Percentiles rank a stretch among this genome's conserved stretches.
These are phyloP conservation scores for Indri indri DNA, from an alignment of 2,113 vertebrate species.

Conservation along the genomic window DNA sequence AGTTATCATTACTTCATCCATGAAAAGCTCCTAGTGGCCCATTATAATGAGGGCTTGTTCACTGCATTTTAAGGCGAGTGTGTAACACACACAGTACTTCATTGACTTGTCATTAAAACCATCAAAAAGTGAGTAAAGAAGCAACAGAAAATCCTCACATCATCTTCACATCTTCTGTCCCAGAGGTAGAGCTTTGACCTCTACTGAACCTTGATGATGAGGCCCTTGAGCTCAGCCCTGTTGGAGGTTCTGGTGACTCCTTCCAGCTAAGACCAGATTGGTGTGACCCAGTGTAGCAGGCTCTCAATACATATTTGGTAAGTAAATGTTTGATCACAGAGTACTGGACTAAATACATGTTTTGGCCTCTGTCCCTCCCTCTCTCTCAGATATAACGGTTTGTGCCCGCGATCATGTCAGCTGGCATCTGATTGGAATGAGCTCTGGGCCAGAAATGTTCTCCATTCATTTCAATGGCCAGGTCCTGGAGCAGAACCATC, in stretches of 20 bases:
- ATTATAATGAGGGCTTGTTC: not conserved
- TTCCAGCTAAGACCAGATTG: not conserved
- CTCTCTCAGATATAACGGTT: conserved; percentile 86
- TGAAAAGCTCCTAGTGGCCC: not conserved
- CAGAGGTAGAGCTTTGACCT: not conserved
- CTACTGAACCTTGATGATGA: not conserved
- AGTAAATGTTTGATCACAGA: not conserved
- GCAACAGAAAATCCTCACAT: not conserved
- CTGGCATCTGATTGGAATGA: conserved; percentile 95
- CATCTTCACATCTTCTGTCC: not conserved
- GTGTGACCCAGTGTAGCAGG: not conserved
- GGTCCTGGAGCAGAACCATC: conserved; percentile 88
- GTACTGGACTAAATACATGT: not conserved
- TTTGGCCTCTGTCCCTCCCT: not conserved
- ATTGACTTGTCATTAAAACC: not conserved
- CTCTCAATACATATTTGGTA: accelerated
- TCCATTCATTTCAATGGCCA: conserved; percentile 96
- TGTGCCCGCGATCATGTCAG: conserved; percentile 89
- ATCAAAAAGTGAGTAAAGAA: not conserved
- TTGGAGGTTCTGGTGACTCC: not conserved
- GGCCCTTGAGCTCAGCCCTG: too few relatives aligned
- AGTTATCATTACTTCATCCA: not conserved
- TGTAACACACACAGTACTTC: not conserved
- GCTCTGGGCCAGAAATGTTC: conserved; percentile 93
- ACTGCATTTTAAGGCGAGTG: not conserved